Evolutionary conservation across 2,113 vertebrate genomes (phyloP).

Genomic region (Tamias sibiricus): DNA sequence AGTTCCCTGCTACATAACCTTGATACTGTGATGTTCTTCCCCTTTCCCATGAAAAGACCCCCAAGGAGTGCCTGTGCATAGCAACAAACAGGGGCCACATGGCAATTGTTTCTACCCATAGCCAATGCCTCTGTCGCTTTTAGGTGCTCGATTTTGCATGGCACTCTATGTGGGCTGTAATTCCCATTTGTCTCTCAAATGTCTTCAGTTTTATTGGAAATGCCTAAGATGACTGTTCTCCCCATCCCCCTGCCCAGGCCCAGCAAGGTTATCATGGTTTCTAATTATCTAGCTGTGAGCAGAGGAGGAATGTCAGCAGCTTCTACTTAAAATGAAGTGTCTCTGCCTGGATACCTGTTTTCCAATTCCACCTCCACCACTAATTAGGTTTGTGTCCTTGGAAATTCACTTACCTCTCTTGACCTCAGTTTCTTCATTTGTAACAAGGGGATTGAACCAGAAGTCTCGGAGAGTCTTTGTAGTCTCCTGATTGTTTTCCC

Average conservation of each 20-base stretch:
- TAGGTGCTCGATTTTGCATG: neutral
- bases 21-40: neutral
- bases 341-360: neutral
- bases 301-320: constrained; percentile 6
- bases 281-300: neutral
- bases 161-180: neutral
- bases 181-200: neutral
- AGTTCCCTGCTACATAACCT: neutral
- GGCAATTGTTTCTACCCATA: neutral
- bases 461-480: constrained; percentile 3
- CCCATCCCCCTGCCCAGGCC: neutral
- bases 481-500: neutral
- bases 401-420: constrained; percentile 12
- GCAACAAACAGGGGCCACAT: neutral
- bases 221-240: neutral
- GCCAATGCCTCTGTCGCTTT: neutral
- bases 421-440: constrained; percentile 19
- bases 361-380: constrained; percentile 19
- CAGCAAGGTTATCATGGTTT: neutral
- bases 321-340: constrained; percentile 39
- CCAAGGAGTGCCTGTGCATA: neutral
- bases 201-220: neutral
- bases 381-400: constrained; percentile 28
- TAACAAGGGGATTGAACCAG: neutral
- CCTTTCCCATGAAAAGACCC: neutral